A percentile compares a stretch with the other conserved stretches of the same genome.
These are phyloP conservation scores for Athalia cordata DNA, from an alignment of 2,888 invertebrate species.

Conservation along the genomic window DNA sequence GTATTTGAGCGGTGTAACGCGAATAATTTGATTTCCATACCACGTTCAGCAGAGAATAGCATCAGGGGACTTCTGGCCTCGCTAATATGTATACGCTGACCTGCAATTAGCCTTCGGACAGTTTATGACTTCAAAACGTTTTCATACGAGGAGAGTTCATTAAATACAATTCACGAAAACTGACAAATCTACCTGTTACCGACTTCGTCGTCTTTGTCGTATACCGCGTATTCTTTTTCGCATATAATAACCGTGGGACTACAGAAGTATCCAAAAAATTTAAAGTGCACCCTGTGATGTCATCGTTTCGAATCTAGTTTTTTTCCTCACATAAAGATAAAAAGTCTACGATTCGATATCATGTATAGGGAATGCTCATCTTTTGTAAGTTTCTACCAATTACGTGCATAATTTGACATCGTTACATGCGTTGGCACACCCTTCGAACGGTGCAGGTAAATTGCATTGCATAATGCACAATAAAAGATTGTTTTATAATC, in stretches of 20 bases:
- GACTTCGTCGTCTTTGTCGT: too few relatives aligned
- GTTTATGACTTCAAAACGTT: slow-evolving; percentile 7
- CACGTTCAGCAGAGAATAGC: background rate
- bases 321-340: too few relatives aligned
- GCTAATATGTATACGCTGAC: background rate
- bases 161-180: background rate
- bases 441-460: background rate
- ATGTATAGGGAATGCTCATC: too few relatives aligned
- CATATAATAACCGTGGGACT: too few relatives aligned
- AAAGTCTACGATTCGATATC: too few relatives aligned
- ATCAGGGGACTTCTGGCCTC: background rate
- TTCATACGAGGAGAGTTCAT: background rate
- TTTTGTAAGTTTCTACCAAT: background rate
- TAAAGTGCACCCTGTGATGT: too few relatives aligned
- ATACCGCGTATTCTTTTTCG: too few relatives aligned
- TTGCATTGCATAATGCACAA: background rate
- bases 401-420: background rate
- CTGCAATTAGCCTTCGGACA: slow-evolving; percentile 7
- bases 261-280: too few relatives aligned
- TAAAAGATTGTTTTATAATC: slow-evolving; percentile 5
- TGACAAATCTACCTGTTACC: background rate
- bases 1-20: background rate
- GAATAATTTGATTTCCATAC: background rate
- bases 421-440: background rate
- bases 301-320: too few relatives aligned